Conservation (phyloP, 2,888 invertebrate genomes). For the Andrena haemorrhoa region DNA sequence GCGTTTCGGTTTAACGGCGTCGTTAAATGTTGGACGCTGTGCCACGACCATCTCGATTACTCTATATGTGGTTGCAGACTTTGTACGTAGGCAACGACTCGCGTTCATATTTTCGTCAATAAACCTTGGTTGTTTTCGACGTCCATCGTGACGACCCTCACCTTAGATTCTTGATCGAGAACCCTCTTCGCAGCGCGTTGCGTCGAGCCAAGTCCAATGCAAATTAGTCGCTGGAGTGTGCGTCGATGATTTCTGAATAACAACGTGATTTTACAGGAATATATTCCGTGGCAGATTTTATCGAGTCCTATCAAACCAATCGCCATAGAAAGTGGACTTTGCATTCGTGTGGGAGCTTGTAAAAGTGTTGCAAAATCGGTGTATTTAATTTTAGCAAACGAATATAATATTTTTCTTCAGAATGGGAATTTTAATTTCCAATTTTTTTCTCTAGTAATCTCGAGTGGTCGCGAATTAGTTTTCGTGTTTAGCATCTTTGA, state of each 20-base stretch:
- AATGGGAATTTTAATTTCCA: too few species aligned
- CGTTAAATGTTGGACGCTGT: constrained; percentile 17
- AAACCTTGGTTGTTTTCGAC: constrained; percentile 20
- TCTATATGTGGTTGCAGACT: constrained; percentile 9
- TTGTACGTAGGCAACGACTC: constrained; percentile 11
- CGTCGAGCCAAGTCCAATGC: not conserved
- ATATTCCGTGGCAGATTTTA: not conserved
- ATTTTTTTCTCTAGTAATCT: too few species aligned
- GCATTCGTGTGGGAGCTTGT: too few species aligned
- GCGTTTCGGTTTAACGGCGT: constrained; percentile 13
- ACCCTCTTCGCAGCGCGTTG: constrained; percentile 9
- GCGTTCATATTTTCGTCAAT: constrained; percentile 2
- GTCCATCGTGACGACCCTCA: not conserved
- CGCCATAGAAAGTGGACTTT: not conserved
- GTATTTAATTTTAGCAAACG: too few species aligned
- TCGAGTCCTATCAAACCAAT: not conserved
- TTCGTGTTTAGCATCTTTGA: too few species aligned
- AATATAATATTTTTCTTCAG: too few species aligned
- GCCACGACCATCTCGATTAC: constrained; percentile 7
- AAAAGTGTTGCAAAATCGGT: too few species aligned
- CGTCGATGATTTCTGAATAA: not conserved
- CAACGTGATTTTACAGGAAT: not conserved
- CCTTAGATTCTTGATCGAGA: constrained; percentile 12
- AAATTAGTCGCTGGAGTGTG: constrained; percentile 11
- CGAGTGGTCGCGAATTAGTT: too few species aligned